Evolutionary conservation across 1,140 invertebrate genomes (phyloP), one percentile per base, ranked within the genome.

Genomic region (Leptinotarsa defecta): DNA sequence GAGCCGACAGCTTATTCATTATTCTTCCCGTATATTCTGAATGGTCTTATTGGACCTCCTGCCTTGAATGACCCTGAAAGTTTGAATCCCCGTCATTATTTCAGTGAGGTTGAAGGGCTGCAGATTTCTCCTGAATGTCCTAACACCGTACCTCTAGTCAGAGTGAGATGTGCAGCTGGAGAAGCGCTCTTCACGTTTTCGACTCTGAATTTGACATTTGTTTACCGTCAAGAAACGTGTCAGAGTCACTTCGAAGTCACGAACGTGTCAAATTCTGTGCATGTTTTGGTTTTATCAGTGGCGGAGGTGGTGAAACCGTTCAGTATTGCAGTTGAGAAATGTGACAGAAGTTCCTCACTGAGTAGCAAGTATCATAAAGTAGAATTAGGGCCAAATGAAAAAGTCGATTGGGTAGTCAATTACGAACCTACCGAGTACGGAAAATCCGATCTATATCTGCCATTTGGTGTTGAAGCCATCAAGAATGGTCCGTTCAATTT

Each of bases 1-100:
- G 78, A 82, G 62, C 68, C 77, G 13, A 68, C 76, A 17, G 77
- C 76, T 13, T 80, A 79, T 27, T 74, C 74, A 5, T 74, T 82
- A 2, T 81, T 74, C 49, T 49, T 82, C 11, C 81, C 81, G 0
- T 75, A 76, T 13, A 73, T 76, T 22, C 62, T 79, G 19, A 79
- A 79, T 57, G 67, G 43, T 27, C 52, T 75, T 4, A 13, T 79
- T 1, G 78, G 78, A n/a, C 78, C 78, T 8, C 63, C 73, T 3
- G 48, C 68, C 49, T 52, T 79, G 8, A 79, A 76, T 62, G 15
- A 70, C 22, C 62, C 70, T 4, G 24, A 63, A 5, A 68, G 43
- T 17, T 22, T 79, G 15, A 15, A 27, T 3, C 48, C 64, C 11
- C 27, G 22, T 6, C 27, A 24, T 17, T 70, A 74, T 74, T 68